phyloP scores from a whole-genome alignment of 2,888 invertebrate species.

The Archips xylosteana region DNA sequence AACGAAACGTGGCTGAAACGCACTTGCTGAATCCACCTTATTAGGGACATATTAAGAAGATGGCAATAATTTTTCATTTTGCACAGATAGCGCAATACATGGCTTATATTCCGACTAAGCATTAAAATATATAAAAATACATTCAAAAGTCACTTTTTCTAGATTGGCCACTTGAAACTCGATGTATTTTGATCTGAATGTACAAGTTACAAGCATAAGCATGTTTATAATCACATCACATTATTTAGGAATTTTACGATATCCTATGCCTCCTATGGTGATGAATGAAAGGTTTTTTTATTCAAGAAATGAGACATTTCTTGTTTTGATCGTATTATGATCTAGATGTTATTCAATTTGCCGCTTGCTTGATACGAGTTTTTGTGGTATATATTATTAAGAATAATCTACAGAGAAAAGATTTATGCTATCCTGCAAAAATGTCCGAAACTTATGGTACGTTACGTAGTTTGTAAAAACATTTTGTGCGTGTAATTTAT shows the following conservation, averaged over 20 bases:
- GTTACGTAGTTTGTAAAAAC: slow-evolving; percentile 9
- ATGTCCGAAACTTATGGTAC: slow-evolving; percentile 64
- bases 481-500: neutral
- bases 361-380: neutral
- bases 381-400: neutral
- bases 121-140: neutral
- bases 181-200: neutral
- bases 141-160: neutral
- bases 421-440: slow-evolving; percentile 19
- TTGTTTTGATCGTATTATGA: slow-evolving; percentile 25
- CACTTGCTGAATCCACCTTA: too few species aligned
- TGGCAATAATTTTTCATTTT: neutral
- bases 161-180: neutral
- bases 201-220: too few species aligned
- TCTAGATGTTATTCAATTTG: neutral
- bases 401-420: neutral
- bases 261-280: too few species aligned
- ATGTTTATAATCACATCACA: too few species aligned
- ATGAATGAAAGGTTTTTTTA: neutral
- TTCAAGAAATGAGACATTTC: slow-evolving; percentile 12
- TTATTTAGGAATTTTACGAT: too few species aligned
- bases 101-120: too few species aligned
- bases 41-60: too few species aligned
- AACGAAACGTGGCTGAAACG: too few species aligned
- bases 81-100: neutral